phyloP scores from a whole-genome alignment of 2,797 vertebrate species.

The Huso huso region DNA sequence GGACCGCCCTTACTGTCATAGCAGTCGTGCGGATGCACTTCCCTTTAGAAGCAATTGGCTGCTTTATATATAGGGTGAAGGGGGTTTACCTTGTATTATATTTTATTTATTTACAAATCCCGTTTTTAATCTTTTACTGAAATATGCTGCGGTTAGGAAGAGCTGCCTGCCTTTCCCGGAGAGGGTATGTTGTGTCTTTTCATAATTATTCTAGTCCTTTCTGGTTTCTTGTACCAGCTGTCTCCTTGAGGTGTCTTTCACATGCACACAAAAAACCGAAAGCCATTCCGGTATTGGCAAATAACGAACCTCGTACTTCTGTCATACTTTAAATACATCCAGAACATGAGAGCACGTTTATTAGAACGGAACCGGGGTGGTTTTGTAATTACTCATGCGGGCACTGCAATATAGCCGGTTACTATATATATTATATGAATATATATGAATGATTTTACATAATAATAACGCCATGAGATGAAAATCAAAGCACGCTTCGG shows the following conservation, averaged over 20 bases:
- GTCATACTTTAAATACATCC: conserved; percentile 5
- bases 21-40: neutral
- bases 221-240: conserved; percentile 18
- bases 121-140: neutral
- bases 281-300: neutral
- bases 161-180: conserved; percentile 33
- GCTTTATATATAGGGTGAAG: neutral
- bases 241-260: conserved; percentile 18
- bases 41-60: neutral
- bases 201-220: neutral
- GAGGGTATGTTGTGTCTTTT: conserved; percentile 49
- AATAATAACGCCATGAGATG: too few relatives aligned
- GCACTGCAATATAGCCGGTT: too few relatives aligned
- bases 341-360: neutral
- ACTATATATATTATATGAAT: too few relatives aligned
- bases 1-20: conserved; percentile 9
- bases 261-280: conserved; percentile 4
- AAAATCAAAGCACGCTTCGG: too few relatives aligned
- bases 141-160: conserved; percentile 48
- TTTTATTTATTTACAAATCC: neutral
- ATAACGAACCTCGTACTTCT: neutral
- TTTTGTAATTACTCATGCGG: conserved; percentile 20
- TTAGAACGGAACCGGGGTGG: neutral
- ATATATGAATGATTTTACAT: too few relatives aligned
- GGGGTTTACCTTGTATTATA: neutral